Evolutionary conservation across 2,797 vertebrate species (phyloP), one percentile per base, ranked within the genome.

Genomic region (Antennarius maculatus): DNA sequence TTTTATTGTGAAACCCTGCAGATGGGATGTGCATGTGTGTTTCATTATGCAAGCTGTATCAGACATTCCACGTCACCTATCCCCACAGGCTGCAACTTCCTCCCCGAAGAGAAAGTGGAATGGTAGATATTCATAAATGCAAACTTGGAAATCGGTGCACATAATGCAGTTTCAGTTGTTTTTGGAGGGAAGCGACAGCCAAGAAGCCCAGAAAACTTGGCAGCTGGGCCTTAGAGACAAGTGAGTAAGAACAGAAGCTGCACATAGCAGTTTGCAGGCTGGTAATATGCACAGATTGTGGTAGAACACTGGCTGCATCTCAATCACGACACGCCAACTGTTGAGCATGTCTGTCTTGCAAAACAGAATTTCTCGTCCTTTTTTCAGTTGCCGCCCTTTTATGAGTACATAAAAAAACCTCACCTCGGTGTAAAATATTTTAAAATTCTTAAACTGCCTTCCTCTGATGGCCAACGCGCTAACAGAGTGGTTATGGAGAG

Each of bases 1-100:
- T 87, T 87, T 88, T 88, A 87, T 88, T 79, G 73, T 87, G 86
- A 86, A 88, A 83, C 61, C 87, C 74, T 62, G 76, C 81, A 81
- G 83, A 86, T 85, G 71, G 74, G 57, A 28, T 27, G 41, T 64
- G 64, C 34, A 66, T 54, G 55, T 83, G 81, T 43, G 42, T 84
- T 63, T 79, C 63, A 71, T 71, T 17, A 69, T 61, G 66, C 60
- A 37, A 51, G 69, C 56, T 51, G 67, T 71, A 76, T 85, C 65
- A 77, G 59, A 43, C 54, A 2, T 71, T 60, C 52, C 47, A 66
- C 66, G 59, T 83, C 84, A 84, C 82, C 74, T 83, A 73, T 87
- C 86, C 83, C 81, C 59, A 65, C 23, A 31, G 88, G 83, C 77
- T 76, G 53, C 31, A 5, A 8, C 81, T 75, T 76, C 76, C 61